These are phyloP conservation scores for Eupithecia tripunctaria DNA, from an alignment of 2,888 invertebrate genomes.

Conservation along the genomic window DNA sequence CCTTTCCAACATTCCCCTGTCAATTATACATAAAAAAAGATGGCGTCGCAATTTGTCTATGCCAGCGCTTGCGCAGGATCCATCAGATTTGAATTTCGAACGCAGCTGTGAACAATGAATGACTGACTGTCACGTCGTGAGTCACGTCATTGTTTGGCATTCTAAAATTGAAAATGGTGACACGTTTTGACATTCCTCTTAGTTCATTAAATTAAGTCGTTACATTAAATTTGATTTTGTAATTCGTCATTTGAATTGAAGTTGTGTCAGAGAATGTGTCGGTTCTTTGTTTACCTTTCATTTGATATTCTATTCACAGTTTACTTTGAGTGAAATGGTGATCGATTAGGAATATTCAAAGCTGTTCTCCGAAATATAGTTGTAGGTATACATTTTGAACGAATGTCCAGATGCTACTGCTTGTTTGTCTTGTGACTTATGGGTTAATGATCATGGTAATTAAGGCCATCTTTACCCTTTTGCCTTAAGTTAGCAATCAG, in stretches of 20 bases:
- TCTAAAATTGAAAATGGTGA: conserved; percentile 43
- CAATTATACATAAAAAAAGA: conserved; percentile 48
- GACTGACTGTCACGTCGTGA: conserved; percentile 27
- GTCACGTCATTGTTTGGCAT: conserved; percentile 35
- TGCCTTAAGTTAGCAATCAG: neutral
- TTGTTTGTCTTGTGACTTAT: neutral
- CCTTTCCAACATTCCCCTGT: conserved; percentile 45
- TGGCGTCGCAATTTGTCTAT: conserved; percentile 57
- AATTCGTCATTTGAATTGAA: conserved; percentile 32
- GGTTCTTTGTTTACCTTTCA: conserved; percentile 2
- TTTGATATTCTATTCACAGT: conserved; percentile 14
- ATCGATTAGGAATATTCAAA: neutral
- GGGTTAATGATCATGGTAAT: conserved; percentile 26
- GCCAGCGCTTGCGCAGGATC: conserved; percentile 57
- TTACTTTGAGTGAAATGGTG: neutral
- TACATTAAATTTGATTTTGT: conserved; percentile 30
- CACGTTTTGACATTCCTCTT: conserved; percentile 53
- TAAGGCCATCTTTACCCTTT: conserved; percentile 13
- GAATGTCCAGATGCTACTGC: neutral
- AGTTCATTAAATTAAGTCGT: conserved; percentile 32
- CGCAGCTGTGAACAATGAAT: conserved; percentile 34
- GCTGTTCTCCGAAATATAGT: neutral
- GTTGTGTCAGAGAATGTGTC: conserved; percentile 19
- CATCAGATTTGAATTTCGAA: conserved; percentile 68
- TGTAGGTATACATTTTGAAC: neutral